phyloP scores from a whole-genome alignment of 2,797 vertebrate species.

The Simalia tracyae region DNA sequence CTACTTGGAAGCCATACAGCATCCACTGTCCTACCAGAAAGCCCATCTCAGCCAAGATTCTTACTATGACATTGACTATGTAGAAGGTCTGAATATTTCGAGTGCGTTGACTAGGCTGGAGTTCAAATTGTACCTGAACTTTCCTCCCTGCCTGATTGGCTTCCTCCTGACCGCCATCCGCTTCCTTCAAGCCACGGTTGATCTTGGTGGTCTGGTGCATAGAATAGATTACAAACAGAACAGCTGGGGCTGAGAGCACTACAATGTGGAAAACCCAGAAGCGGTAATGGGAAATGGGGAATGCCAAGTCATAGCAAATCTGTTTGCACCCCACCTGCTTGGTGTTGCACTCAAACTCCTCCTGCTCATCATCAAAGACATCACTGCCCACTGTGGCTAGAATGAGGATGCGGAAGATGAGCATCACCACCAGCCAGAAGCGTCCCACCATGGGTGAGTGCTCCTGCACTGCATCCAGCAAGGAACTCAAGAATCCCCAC shows the following conservation, averaged over 20 bases:
- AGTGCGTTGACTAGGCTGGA: slow-evolving; percentile 10
- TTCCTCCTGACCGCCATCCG: not conserved
- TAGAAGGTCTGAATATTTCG: slow-evolving; percentile 78
- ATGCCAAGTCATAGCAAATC: slow-evolving; percentile 88
- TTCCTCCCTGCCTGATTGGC: not conserved
- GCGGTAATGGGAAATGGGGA: slow-evolving; percentile 93
- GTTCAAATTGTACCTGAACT: not conserved
- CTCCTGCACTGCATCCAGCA: slow-evolving; percentile 83
- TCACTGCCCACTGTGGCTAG: slow-evolving; percentile 89
- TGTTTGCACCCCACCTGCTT: slow-evolving; percentile 92
- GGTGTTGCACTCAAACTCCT: slow-evolving; percentile 91
- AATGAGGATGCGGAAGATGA: slow-evolving; percentile 90
- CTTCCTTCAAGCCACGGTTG: slow-evolving; percentile 14
- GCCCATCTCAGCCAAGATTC: slow-evolving; percentile 81
- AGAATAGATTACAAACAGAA: slow-evolving; percentile 86
- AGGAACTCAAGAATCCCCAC: slow-evolving; percentile 82
- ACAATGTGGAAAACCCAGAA: slow-evolving; percentile 96
- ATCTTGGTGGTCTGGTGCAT: slow-evolving; percentile 81
- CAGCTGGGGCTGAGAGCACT: slow-evolving; percentile 86
- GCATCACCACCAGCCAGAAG: slow-evolving; percentile 91
- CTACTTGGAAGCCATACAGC: slow-evolving; percentile 87
- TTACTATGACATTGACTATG: slow-evolving; percentile 81
- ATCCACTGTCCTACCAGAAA: slow-evolving; percentile 83
- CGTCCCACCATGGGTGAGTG: slow-evolving; percentile 90
- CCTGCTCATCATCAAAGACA: slow-evolving; percentile 90